Conservation (phyloP, 2,113 vertebrate genomes). For the Nerophis ophidion region DNA sequence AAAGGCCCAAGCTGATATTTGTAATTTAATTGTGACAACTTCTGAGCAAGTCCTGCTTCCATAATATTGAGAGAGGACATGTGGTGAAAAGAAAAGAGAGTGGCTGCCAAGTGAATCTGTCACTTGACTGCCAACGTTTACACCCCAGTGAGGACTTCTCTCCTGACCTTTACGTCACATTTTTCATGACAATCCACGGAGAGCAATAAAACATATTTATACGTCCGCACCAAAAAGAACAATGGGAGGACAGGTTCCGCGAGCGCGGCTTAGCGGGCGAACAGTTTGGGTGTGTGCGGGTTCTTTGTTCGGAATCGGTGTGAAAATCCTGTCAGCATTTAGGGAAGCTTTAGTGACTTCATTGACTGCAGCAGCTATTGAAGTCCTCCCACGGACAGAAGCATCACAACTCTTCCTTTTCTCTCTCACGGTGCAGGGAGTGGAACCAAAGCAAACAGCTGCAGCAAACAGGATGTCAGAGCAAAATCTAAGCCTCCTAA, state of each 20-base stretch:
- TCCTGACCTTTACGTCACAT: slow-evolving; percentile 34
- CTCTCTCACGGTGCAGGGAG: slow-evolving; percentile 30
- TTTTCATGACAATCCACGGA: slow-evolving; percentile 31
- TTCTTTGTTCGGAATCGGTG: slow-evolving; percentile 27
- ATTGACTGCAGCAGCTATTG: slow-evolving; percentile 8
- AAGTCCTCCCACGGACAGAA: slow-evolving; percentile 10
- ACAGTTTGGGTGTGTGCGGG: slow-evolving; percentile 23
- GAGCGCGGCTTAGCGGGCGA: slow-evolving; percentile 20
- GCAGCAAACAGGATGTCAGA: slow-evolving; percentile 22
- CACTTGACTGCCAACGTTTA: slow-evolving; percentile 51
- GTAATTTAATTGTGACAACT: neutral
- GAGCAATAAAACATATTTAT: slow-evolving; percentile 30
- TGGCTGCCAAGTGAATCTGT: slow-evolving; percentile 40
- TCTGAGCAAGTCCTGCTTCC: too few species aligned
- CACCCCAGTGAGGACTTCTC: slow-evolving; percentile 49
- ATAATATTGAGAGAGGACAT: too few species aligned
- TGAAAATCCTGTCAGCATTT: slow-evolving; percentile 20
- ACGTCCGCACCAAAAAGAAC: slow-evolving; percentile 14
- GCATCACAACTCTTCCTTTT: slow-evolving; percentile 28
- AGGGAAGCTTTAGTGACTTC: slow-evolving; percentile 15
- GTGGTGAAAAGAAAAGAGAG: too few species aligned
- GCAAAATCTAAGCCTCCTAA: neutral
- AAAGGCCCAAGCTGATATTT: too few species aligned
- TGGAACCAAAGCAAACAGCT: slow-evolving; percentile 47
- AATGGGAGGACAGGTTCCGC: slow-evolving; percentile 26